These are phyloP conservation scores for Andrena fulva DNA, from an alignment of 2,888 invertebrate genomes.

Conservation along the genomic window DNA sequence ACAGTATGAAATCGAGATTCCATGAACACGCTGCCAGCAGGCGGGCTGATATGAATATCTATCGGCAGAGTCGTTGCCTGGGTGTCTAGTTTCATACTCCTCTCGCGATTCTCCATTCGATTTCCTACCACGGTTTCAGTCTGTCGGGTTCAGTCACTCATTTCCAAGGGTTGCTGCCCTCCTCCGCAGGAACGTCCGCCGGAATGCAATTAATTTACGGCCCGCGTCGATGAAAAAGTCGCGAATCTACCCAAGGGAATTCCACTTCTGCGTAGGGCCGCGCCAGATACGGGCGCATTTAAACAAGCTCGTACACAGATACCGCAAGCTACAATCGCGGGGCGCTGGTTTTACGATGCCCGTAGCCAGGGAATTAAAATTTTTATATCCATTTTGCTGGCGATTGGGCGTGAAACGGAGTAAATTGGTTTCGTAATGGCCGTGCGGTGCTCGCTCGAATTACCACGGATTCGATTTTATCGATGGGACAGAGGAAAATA, in stretches of 20 bases:
- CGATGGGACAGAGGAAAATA: conserved; percentile 47
- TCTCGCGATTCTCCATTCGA: neutral
- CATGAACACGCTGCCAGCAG: neutral
- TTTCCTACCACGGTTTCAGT: conserved; percentile 7
- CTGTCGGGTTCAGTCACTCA: neutral
- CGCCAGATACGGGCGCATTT: conserved; percentile 34
- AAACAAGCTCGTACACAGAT: conserved; percentile 12
- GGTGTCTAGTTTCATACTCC: conserved; percentile 1
- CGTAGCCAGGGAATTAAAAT: conserved; percentile 49
- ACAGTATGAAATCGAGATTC: conserved; percentile 27
- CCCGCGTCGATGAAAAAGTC: conserved; percentile 9
- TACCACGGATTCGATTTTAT: conserved; percentile 53
- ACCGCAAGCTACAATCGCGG: conserved; percentile 16
- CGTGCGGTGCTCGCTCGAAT: conserved; percentile 43
- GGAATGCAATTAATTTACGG: conserved; percentile 51
- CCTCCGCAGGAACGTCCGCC: neutral
- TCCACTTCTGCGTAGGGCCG: conserved; percentile 25
- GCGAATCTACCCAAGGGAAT: conserved; percentile 44
- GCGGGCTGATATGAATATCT: conserved; percentile 2
- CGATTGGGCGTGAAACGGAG: conserved; percentile 55
- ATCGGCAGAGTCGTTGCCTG: conserved; percentile 8
- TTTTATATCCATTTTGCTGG: conserved; percentile 48
- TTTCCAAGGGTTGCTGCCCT: no score
- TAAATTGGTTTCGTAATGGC: conserved; percentile 57
- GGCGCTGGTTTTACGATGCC: conserved; percentile 32